phyloP scores from a whole-genome alignment of 1,140 invertebrate genomes.

The Thaumetopoea pityocampa region DNA sequence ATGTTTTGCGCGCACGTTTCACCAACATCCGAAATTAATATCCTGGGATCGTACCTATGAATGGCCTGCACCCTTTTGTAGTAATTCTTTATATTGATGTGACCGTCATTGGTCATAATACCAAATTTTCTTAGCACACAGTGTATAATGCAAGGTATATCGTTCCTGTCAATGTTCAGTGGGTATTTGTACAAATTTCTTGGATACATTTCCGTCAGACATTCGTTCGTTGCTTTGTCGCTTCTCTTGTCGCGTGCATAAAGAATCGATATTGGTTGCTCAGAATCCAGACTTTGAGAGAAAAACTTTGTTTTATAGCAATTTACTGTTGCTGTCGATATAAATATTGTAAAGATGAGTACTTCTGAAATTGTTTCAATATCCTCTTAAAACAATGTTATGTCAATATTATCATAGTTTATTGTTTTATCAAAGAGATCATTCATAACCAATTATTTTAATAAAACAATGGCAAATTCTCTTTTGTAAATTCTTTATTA shows the following conservation, averaged over 20 bases:
- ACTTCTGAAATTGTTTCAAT: conserved; percentile 45
- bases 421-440: not conserved
- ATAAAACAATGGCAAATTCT: no score
- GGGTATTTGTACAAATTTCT: conserved; percentile 59
- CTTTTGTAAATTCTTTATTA: no score
- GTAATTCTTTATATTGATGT: conserved; percentile 60
- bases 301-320: conserved; percentile 43
- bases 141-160: conserved; percentile 63
- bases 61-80: conserved; percentile 57
- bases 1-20: conserved; percentile 64
- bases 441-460: no score
- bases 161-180: conserved; percentile 52
- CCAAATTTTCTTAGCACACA: conserved; percentile 65
- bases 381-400: conserved; percentile 4
- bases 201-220: conserved; percentile 64
- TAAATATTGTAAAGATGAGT: conserved; percentile 26
- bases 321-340: conserved; percentile 20
- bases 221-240: conserved; percentile 52
- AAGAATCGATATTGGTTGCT: conserved; percentile 56
- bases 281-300: conserved; percentile 46
- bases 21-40: conserved; percentile 63
- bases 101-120: conserved; percentile 63
- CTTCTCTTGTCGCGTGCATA: conserved; percentile 57
- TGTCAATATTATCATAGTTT: not conserved
- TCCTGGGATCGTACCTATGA: conserved; percentile 61